These are phyloP conservation scores for Zaprionus camerounensis DNA, from an alignment of 1,140 invertebrate species.

Conservation along the genomic window DNA sequence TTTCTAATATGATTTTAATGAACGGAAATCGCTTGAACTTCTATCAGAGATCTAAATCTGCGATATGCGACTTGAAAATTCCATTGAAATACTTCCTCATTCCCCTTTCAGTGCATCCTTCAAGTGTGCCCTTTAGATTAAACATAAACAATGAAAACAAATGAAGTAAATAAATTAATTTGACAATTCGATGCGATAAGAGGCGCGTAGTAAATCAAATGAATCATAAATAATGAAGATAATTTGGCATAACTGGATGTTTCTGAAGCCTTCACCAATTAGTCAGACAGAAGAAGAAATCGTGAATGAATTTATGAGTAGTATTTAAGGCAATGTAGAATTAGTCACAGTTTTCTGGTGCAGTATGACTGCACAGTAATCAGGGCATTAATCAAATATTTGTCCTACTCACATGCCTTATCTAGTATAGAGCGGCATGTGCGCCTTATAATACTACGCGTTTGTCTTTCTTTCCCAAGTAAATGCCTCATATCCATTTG, in stretches of 20 bases:
- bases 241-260: neutral
- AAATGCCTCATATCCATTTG: conserved; percentile 22
- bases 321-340: neutral
- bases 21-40: neutral
- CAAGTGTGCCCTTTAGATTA: conserved; percentile 26
- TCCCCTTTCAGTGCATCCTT: neutral
- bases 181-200: conserved; percentile 28
- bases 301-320: neutral
- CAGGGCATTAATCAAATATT: conserved; percentile 37
- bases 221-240: conserved; percentile 35
- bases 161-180: conserved; percentile 38
- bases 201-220: conserved; percentile 14
- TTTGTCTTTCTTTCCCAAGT: neutral
- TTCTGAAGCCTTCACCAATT: neutral
- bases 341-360: conserved; percentile 29
- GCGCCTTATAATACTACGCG: neutral
- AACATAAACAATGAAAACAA: conserved; percentile 13
- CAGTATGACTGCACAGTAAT: conserved; percentile 27
- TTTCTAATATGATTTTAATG: conserved; percentile 2
- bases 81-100: neutral
- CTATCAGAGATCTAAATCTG: neutral
- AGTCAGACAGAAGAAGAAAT: neutral
- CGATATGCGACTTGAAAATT: neutral
- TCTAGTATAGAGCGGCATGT: neutral
- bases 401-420: conserved; percentile 23